Percentiles rank a stretch among this genome's conserved stretches.
These are phyloP conservation scores for Pelochelys cantorii DNA, from an alignment of 2,797 vertebrate species.

Conservation along the genomic window DNA sequence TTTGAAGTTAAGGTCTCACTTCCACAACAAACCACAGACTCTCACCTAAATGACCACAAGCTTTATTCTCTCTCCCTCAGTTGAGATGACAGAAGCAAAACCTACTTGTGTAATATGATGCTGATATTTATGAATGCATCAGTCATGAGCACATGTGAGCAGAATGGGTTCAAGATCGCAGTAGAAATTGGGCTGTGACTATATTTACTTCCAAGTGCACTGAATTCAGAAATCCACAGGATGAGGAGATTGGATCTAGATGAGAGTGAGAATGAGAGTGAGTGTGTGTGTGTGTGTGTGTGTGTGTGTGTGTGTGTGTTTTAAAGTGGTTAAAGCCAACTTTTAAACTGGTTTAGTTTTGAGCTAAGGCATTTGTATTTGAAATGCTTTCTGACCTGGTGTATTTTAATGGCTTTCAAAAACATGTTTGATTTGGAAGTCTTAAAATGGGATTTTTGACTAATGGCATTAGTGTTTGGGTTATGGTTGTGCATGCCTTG, in stretches of 20 bases:
- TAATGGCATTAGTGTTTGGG: neutral
- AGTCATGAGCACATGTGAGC: neutral
- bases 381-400: neutral
- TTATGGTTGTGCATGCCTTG: neutral
- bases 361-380: neutral
- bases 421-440: neutral
- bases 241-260: neutral
- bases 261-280: no score
- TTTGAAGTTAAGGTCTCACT: neutral
- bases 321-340: neutral
- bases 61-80: neutral
- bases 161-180: neutral
- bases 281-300: neutral
- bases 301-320: neutral
- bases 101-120: slow-evolving; percentile 18
- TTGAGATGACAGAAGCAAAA: neutral
- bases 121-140: neutral
- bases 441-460: neutral
- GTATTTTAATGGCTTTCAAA: neutral
- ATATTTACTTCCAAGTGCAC: neutral
- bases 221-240: neutral
- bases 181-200: neutral
- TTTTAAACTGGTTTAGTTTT: neutral
- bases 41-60: neutral
- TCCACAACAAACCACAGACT: neutral